Percentiles rank a stretch among this genome's conserved stretches.
Evolutionary conservation across 2,113 vertebrate species (phyloP).

Genomic region (Epinephelus lanceolatus): DNA sequence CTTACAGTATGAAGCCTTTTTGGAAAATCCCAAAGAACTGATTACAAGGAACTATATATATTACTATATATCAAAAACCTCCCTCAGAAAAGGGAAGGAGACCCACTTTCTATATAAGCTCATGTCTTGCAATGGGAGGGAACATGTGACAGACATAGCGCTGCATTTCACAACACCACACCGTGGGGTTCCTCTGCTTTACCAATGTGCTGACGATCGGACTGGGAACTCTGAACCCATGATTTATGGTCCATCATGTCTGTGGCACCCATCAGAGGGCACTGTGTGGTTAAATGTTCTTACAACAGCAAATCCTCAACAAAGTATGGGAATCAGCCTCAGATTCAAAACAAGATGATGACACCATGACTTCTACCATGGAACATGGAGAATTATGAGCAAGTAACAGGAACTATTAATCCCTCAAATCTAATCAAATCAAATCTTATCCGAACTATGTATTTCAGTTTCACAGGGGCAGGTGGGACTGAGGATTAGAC

Average conservation of each 20-base stretch:
- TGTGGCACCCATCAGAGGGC: slow-evolving; percentile 24
- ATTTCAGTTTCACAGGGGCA: background rate
- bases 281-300: background rate
- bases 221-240: slow-evolving; percentile 52
- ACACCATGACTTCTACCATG: background rate
- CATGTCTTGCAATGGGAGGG: slow-evolving; percentile 23
- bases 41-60: background rate
- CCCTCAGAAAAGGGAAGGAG: slow-evolving; percentile 51
- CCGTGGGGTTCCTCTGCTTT: slow-evolving; percentile 45
- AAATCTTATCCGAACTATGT: background rate
- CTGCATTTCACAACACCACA: slow-evolving; percentile 74
- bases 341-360: background rate
- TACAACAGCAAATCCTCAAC: background rate
- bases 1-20: slow-evolving; percentile 13
- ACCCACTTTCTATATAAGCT: slow-evolving; percentile 15
- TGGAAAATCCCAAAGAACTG: background rate
- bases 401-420: background rate
- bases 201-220: slow-evolving; percentile 66
- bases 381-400: background rate
- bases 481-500: background rate
- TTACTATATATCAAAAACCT: slow-evolving; percentile 37
- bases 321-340: background rate
- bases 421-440: background rate
- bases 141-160: slow-evolving; percentile 76
- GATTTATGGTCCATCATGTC: slow-evolving; percentile 48